A percentile compares a stretch with the other conserved stretches of the same genome.
Evolutionary conservation across 2,113 vertebrate species (phyloP).

Genomic region (Cercocebus atys): DNA sequence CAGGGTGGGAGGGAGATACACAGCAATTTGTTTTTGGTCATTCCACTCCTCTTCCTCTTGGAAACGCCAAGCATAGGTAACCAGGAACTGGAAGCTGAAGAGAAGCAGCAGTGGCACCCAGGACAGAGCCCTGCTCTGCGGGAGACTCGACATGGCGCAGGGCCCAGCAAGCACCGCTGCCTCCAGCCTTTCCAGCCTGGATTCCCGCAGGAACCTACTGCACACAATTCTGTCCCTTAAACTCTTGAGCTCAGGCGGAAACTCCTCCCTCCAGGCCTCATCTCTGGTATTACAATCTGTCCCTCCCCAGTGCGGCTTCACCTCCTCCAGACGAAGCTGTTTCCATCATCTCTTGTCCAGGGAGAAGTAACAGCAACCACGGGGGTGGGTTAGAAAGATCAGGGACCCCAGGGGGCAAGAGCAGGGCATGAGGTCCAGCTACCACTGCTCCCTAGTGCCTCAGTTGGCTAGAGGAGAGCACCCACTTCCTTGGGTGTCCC

Average conservation of each 20-base stretch:
- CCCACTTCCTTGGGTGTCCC: accelerated
- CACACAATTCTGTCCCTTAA: neutral
- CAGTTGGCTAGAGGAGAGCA: accelerated
- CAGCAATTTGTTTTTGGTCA: too few relatives aligned
- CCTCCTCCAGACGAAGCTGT: neutral
- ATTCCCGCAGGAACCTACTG: neutral
- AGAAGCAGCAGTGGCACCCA: neutral
- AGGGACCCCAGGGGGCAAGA: too few relatives aligned
- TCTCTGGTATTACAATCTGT: neutral
- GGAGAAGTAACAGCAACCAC: neutral
- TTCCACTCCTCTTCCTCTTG: neutral
- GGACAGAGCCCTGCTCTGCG: neutral
- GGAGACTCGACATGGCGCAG: neutral
- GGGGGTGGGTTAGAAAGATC: neutral
- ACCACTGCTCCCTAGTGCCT: accelerated
- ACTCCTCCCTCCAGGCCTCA: neutral
- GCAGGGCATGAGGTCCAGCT: neutral
- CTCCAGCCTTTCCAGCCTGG: accelerated
- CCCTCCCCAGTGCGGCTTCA: neutral
- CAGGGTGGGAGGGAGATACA: neutral
- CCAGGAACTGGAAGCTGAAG: neutral
- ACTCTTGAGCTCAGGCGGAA: neutral
- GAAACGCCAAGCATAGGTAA: neutral
- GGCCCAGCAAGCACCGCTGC: accelerated
- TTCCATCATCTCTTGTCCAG: neutral